Percentiles rank a stretch among this genome's conserved stretches.
phyloP scores from a whole-genome alignment of 2,888 invertebrate species.

The Drosophila stalkeri region DNA sequence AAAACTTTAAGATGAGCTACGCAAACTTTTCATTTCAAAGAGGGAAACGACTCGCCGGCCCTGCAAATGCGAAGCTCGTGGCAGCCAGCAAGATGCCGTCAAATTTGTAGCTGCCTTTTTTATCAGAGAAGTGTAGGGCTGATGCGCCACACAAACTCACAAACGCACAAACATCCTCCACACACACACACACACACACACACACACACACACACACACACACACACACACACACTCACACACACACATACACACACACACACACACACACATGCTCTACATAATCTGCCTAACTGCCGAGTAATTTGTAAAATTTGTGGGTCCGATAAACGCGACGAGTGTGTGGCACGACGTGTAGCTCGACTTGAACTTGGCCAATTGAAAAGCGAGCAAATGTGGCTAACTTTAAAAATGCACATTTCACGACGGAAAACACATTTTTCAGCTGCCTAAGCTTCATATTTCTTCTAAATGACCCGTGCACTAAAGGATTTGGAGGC shows the following conservation, averaged over 20 bases:
- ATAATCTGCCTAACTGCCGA: conserved; percentile 46
- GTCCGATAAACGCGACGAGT: conserved; percentile 35
- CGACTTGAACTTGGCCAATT: conserved; percentile 27
- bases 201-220: too few relatives aligned
- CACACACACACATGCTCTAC: conserved; percentile 13
- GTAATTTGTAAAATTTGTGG: conserved; percentile 60
- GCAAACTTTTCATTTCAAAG: conserved; percentile 52
- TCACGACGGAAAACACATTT: conserved; percentile 18
- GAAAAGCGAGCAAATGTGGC: conserved; percentile 14
- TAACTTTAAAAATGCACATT: neutral
- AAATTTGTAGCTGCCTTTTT: conserved; percentile 27
- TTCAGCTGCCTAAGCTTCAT: conserved; percentile 9
- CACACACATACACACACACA: neutral
- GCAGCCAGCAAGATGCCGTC: conserved; percentile 33
- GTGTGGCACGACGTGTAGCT: neutral
- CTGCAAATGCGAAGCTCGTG: conserved; percentile 11
- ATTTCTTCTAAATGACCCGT: conserved; percentile 14
- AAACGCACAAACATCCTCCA: neutral
- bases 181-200: neutral
- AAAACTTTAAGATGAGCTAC: conserved; percentile 29
- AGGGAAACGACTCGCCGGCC: neutral
- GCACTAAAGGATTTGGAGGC: neutral
- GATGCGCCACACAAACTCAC: conserved; percentile 27
- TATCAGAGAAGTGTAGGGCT: conserved; percentile 52
- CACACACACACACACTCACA: too few relatives aligned